Percentiles rank a stretch among this genome's conserved stretches.
These are phyloP conservation scores for Solenodon paradoxus DNA, from an alignment of 2,113 vertebrate species.

Conservation along the genomic window DNA sequence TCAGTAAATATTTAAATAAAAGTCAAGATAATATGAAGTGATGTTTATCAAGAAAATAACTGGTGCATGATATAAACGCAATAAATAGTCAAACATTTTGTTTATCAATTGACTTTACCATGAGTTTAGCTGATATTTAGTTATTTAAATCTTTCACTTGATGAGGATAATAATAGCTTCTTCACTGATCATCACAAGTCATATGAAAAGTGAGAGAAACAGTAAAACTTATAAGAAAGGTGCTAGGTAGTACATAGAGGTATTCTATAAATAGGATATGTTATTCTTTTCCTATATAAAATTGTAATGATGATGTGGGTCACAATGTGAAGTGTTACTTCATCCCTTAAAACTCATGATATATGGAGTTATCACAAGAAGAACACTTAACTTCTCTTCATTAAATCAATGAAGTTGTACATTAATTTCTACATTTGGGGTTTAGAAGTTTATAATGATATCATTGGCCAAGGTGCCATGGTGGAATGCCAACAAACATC, in stretches of 20 bases:
- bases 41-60: background rate
- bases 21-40: background rate
- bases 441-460: background rate
- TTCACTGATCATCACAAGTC: background rate
- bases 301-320: background rate
- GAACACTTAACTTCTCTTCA: background rate
- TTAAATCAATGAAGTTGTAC: background rate
- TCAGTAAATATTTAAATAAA: background rate
- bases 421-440: background rate
- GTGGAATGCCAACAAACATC: background rate
- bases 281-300: background rate
- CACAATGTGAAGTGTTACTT: background rate
- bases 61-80: background rate
- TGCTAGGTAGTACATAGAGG: background rate
- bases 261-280: background rate
- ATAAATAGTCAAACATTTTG: background rate
- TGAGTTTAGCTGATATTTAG: background rate
- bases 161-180: background rate
- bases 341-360: background rate
- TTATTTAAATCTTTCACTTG: background rate
- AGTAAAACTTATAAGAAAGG: background rate
- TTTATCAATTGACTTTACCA: background rate
- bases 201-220: background rate
- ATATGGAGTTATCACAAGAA: background rate
- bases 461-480: background rate